Conservation (phyloP, 2,113 vertebrate genomes). For the Pristiophorus japonicus region DNA sequence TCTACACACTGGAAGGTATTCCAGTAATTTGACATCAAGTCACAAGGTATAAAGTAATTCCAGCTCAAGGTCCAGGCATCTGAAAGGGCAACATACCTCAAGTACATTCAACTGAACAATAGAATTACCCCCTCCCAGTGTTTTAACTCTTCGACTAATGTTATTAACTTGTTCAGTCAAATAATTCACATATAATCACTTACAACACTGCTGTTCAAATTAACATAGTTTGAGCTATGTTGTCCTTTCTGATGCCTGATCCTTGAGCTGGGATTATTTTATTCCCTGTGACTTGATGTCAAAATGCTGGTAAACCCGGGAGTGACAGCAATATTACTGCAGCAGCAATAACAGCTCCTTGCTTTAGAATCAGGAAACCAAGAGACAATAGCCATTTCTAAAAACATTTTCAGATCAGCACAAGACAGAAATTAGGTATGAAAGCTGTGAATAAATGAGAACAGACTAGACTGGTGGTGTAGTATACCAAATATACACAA, state of each 20-base stretch:
- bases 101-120: background rate
- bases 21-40: background rate
- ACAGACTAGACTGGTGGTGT: background rate
- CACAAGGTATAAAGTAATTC: background rate
- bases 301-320: background rate
- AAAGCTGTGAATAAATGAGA: background rate
- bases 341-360: background rate
- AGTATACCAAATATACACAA: background rate
- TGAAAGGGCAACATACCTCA: background rate
- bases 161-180: background rate
- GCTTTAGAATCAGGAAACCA: background rate
- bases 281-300: background rate
- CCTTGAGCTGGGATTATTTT: background rate
- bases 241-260: background rate
- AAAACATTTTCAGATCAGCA: background rate
- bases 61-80: background rate
- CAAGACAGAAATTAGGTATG: background rate
- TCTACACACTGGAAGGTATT: background rate
- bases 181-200: background rate
- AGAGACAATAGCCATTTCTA: background rate
- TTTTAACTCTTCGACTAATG: background rate
- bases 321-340: background rate
- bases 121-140: background rate
- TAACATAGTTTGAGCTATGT: too few relatives aligned
- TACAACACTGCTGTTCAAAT: too few relatives aligned